A percentile compares a stretch with the other conserved stretches of the same genome.
Conservation (phyloP, 2,888 invertebrate genomes). For the Amiota minor region DNA sequence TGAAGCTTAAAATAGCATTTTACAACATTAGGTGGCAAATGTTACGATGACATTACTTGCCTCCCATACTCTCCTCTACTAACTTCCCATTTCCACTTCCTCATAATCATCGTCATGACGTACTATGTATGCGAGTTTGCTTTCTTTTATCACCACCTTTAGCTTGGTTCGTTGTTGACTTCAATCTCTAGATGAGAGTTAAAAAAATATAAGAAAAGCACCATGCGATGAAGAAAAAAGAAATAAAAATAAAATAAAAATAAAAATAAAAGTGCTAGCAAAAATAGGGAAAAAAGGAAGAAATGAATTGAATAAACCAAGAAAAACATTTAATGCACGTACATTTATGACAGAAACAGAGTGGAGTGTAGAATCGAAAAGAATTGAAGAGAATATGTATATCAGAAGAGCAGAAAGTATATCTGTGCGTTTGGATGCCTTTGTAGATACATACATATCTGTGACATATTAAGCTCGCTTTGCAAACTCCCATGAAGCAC, state of each 20-base stretch:
- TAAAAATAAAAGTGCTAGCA: too few species aligned
- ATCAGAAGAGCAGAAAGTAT: too few species aligned
- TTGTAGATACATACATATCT: not conserved
- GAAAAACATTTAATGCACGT: constrained; percentile 1
- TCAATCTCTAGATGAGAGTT: too few species aligned
- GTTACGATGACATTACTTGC: constrained; percentile 29
- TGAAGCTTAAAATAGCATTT: constrained; percentile 34
- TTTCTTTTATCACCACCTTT: too few species aligned
- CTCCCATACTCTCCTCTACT: not conserved
- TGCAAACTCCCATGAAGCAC: constrained; percentile 6
- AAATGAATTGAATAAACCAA: not conserved
- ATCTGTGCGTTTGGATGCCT: not conserved
- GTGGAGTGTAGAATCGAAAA: too few species aligned
- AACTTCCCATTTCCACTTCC: too few species aligned
- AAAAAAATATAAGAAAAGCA: not conserved
- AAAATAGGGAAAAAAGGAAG: not conserved
- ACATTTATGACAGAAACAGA: not conserved
- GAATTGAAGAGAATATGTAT: not conserved
- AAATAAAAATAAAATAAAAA: not conserved
- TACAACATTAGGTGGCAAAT: constrained; percentile 38
- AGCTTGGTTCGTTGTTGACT: too few species aligned
- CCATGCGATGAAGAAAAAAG: not conserved
- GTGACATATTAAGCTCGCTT: not conserved
- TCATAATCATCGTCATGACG: too few species aligned
- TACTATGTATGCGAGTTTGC: too few species aligned